These are phyloP conservation scores for Diarsia dahlii DNA, from an alignment of 2,888 invertebrate species.

Conservation along the genomic window DNA sequence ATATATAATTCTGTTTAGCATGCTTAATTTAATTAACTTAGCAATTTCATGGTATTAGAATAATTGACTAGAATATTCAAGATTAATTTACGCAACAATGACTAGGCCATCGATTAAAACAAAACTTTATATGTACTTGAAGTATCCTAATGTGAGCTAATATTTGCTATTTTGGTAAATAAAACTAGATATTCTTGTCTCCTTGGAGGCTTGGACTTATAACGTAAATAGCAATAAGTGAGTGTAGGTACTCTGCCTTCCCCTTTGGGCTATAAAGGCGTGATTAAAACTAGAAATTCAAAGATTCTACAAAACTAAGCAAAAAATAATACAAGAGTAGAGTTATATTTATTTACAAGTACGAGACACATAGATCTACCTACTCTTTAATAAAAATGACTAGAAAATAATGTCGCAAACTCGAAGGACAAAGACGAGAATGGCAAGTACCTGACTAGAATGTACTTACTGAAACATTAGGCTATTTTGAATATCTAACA, in stretches of 20 bases:
- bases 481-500: slow-evolving; percentile 59
- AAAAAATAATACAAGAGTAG: neutral
- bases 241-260: neutral
- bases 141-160: slow-evolving; percentile 38
- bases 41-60: slow-evolving; percentile 72
- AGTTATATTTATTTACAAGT: slow-evolving; percentile 33
- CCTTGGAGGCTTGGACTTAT: neutral
- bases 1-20: slow-evolving; percentile 35
- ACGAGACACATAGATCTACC: neutral
- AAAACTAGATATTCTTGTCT: slow-evolving; percentile 14
- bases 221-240: neutral
- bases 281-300: slow-evolving; percentile 21
- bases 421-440: slow-evolving; percentile 26
- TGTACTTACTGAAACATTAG: slow-evolving; percentile 43
- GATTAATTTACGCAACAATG: slow-evolving; percentile 69
- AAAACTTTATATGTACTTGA: slow-evolving; percentile 32
- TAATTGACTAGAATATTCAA: slow-evolving; percentile 88
- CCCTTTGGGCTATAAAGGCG: neutral
- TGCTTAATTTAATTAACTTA: slow-evolving; percentile 49
- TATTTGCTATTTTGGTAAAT: slow-evolving; percentile 29
- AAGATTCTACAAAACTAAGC: neutral
- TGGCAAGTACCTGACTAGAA: slow-evolving; percentile 40
- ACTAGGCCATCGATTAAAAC: slow-evolving; percentile 78
- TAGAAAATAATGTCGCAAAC: slow-evolving; percentile 42
- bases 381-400: slow-evolving; percentile 38